Percentiles rank a stretch among this genome's conserved stretches.
These are phyloP conservation scores for Fragum fragum DNA, from an alignment of 2,888 invertebrate species.

Conservation along the genomic window DNA sequence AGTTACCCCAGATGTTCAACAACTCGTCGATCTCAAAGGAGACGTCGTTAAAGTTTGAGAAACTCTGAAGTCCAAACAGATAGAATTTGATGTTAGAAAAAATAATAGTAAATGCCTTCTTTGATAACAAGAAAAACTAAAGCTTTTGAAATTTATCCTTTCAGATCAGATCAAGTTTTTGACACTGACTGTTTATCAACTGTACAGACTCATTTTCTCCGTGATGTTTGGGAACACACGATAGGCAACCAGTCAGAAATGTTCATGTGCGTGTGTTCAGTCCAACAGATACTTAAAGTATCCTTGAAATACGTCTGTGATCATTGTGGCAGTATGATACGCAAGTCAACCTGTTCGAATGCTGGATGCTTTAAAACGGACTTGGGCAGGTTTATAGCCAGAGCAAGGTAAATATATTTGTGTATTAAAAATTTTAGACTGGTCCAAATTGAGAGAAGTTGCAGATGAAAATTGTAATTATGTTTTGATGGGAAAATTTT, in stretches of 20 bases:
- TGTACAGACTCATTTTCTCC: background rate
- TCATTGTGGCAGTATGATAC: conserved; percentile 61
- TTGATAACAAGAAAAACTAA: no score
- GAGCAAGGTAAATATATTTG: conserved; percentile 69
- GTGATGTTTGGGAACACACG: conserved; percentile 18
- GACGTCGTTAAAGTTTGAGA: no score
- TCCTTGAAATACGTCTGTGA: conserved; percentile 71
- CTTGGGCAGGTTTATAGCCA: conserved; percentile 50
- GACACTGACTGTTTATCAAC: background rate
- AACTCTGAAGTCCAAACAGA: no score
- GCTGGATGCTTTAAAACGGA: conserved; percentile 54
- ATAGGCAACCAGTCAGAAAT: background rate
- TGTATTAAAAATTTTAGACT: no score
- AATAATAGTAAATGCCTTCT: no score
- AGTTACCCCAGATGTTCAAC: no score
- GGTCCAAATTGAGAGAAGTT: no score
- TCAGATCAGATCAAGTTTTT: background rate
- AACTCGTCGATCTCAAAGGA: no score
- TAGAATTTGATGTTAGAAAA: no score
- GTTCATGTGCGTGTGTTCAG: conserved; percentile 65
- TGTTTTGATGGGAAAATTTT: no score
- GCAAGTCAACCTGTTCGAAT: conserved; percentile 46
- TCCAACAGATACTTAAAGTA: conserved; percentile 65
- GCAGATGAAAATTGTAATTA: no score
- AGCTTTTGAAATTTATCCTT: background rate